Base-by-base conservation (phyloP, 2,888 invertebrate genomes). In the Calameuta filiformis region DNA sequence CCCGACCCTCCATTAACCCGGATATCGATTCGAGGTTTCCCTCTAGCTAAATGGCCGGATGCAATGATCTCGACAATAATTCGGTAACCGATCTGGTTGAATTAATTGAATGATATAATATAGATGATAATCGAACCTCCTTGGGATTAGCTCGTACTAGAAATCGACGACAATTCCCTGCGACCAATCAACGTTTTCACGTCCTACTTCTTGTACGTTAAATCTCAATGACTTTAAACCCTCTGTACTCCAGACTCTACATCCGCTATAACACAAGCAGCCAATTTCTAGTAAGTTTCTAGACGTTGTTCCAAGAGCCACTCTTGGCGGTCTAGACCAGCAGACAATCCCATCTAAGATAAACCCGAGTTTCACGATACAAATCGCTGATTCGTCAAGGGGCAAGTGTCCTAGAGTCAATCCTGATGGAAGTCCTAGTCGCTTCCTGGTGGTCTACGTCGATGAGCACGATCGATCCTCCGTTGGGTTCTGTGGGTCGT, bases 21-120 rank as follows among this genome's bases (percentile, higher is more conserved):
- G 81, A 84, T 86, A 89, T 89, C 86, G 89, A 88, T 88, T 87
- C 81, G 87, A 77, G 86, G 86, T 86, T 82, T 30, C 30, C 37
- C 56, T 56, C 34, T 0, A 35, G 74, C 74, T 40, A 74, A 74
- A 30, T n/a, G n/a, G 35, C 71, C 23, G 71, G 15, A 34, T 34
- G 71, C 71, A 34, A 23, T 71, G 71, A 71, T 71, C 71, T 23
- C 71, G 71, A 71, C 71, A 34, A 71, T 71, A 34, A 71, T 71
- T 71, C 71, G 71, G 23, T 56, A 23, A 15, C 23, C 23, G 56
- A 56, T 23, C 56, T 23, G 23, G 23, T 2, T 56, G 56, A 56
- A 56, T 9, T 56, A 56, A 56, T 56, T 56, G 56, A 56, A 56
- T 56, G 56, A 56, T 56, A 56, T 56, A 56, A 56, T 56, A 56